Percentiles rank a stretch among this genome's conserved stretches.
These are phyloP conservation scores for Patiria pectinifera DNA, from an alignment of 53 echinoderm and acorn worm genomes.

Conservation along the genomic window DNA sequence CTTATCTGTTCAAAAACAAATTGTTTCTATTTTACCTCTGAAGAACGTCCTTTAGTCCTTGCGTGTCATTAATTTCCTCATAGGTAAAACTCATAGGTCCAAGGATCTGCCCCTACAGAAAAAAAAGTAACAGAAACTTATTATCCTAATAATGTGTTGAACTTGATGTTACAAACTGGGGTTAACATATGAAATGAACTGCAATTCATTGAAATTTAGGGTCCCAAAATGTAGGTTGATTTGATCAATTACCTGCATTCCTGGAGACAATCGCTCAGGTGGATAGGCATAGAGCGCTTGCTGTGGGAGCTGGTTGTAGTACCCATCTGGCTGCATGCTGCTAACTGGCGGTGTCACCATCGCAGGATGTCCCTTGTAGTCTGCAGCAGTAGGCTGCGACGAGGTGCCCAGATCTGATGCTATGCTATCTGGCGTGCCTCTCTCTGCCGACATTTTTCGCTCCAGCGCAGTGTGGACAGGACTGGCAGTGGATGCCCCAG, in stretches of 20 bases:
- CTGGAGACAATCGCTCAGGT: constrained; percentile 44
- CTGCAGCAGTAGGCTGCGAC: constrained; percentile 59
- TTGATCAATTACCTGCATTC: constrained; percentile 34
- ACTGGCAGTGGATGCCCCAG: not conserved
- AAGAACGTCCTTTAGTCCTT: constrained; percentile 24
- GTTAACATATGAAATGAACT: too few species aligned
- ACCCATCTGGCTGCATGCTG: constrained; percentile 37
- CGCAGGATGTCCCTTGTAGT: constrained; percentile 41
- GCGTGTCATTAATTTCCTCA: constrained; percentile 38
- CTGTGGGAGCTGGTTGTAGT: constrained; percentile 30
- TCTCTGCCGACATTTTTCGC: constrained; percentile 69
- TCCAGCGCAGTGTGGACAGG: constrained; percentile 38
- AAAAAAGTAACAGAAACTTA: not conserved
- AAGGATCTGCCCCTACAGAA: constrained; percentile 17
- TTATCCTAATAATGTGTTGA: too few species aligned
- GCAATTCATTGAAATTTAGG: not conserved
- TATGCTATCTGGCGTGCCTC: constrained; percentile 95
- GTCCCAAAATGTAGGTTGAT: not conserved
- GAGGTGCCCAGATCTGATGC: constrained; percentile 83
- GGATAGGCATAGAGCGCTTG: constrained; percentile 25
- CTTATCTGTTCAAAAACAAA: not conserved
- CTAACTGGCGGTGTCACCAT: constrained; percentile 21
- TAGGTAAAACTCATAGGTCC: constrained; percentile 40
- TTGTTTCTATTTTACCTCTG: constrained; percentile 36
- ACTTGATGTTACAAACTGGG: not conserved